Evolutionary conservation across 2,888 invertebrate genomes (phyloP), one percentile per base, ranked within the genome.

Genomic region (Abscondita cerata): DNA sequence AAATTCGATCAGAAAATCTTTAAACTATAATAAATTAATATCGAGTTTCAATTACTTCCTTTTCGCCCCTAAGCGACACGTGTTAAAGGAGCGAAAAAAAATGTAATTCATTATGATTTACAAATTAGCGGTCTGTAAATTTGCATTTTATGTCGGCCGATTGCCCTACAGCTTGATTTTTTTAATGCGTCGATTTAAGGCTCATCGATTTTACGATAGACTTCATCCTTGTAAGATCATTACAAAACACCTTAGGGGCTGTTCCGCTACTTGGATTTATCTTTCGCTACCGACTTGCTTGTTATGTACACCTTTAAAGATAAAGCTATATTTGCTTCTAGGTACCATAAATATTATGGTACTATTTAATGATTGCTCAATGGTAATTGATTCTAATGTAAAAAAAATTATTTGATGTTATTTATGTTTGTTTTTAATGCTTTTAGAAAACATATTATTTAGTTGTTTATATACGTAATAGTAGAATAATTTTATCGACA

Each of bases 251-350:
- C 62, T 62, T 51, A 50, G 54, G 53, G 62, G 62, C 62, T 58
- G 58, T 62, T 62, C 47, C 62, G 62, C 58, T 62, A 62, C 62
- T 61, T 46, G 62, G 48, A 18, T 58, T 62, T 53, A 55, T 52
- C 60, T 52, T n/a, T 34, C 15, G 52, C 50, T 57, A 62, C 62
- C 46, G 41, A 53, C 62, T 54, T 58, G 31, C 56, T 56, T 48
- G 62, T 61, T 61, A 61, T 61, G 55, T 61, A 52, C 46, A 41
- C 12, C 34, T 11, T 57, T 25, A 25, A 41, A 40, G 59, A 59
- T 59, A 59, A 59, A 36, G 25, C 44, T 46, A 59, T 55, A 20
- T 36, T 62, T 48, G 62, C 62, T 62, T 40, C 33, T 53, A 54
- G 62, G 57, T 20, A 53, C 50, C 51, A 58, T 62, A 62, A 62